phyloP scores from a whole-genome alignment of 2,888 invertebrate genomes.

The Calameuta idolon region DNA sequence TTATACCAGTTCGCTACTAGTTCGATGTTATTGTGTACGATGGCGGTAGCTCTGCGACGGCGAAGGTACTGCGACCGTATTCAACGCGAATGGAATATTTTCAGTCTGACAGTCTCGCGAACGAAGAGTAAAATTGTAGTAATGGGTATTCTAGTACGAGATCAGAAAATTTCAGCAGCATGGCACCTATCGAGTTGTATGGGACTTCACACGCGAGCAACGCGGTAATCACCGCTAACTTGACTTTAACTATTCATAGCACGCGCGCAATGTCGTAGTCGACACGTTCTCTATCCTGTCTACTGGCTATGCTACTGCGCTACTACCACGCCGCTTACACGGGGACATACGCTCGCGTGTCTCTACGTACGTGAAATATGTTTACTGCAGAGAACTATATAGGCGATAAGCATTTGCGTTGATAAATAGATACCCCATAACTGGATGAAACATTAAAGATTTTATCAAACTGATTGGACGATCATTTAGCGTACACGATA shows the following conservation, averaged over 20 bases:
- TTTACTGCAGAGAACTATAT: neutral
- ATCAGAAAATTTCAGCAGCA: constrained; percentile 46
- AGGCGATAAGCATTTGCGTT: neutral
- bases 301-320: neutral
- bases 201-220: constrained; percentile 28
- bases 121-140: neutral
- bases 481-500: neutral
- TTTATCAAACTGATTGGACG: neutral
- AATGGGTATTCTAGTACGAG: constrained; percentile 7
- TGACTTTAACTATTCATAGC: constrained; percentile 54
- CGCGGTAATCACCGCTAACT: constrained; percentile 52
- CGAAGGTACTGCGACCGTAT: neutral
- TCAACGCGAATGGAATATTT: neutral
- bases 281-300: constrained; percentile 31
- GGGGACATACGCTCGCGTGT: neutral
- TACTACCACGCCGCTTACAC: neutral
- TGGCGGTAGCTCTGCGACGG: neutral
- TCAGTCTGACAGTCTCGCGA: neutral
- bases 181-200: constrained; percentile 17
- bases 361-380: neutral
- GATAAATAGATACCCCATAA: neutral
- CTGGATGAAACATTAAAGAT: neutral
- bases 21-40: neutral
- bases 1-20: neutral
- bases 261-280: constrained; percentile 51